phyloP scores from a whole-genome alignment of 2,888 invertebrate species.

The Cantharis nigra region DNA sequence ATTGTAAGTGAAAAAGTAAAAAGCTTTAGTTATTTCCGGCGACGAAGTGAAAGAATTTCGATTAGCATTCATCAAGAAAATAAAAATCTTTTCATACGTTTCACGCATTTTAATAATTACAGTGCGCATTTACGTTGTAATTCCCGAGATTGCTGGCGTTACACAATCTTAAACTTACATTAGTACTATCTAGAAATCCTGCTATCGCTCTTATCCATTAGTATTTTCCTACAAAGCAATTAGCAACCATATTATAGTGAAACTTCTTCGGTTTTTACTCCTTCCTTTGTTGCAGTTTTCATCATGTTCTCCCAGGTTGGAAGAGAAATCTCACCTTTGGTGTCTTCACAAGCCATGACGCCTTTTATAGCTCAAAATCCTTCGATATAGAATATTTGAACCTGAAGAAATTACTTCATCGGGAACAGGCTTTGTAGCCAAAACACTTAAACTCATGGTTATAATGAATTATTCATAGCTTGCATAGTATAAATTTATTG shows the following conservation, averaged over 20 bases:
- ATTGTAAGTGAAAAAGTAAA: neutral
- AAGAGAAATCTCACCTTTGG: neutral
- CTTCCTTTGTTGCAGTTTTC: too few relatives aligned
- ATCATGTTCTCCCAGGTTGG: neutral
- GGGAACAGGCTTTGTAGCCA: neutral
- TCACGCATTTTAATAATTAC: neutral
- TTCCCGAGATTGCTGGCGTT: neutral
- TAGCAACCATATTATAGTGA: neutral
- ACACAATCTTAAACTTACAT: neutral
- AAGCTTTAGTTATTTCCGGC: neutral
- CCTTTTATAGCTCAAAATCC: too few relatives aligned
- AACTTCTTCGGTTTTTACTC: neutral
- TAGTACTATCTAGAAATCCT: neutral
- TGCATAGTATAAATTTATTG: neutral
- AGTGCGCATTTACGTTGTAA: neutral
- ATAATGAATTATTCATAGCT: neutral
- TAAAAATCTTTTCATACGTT: neutral
- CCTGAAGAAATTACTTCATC: neutral
- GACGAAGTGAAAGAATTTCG: neutral
- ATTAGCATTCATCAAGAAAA: neutral
- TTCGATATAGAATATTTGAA: too few relatives aligned
- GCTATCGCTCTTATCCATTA: too few relatives aligned
- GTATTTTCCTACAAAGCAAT: too few relatives aligned
- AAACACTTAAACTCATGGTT: neutral
- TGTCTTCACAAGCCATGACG: neutral